These are phyloP conservation scores for Helarctos malayanus DNA, from an alignment of 2,797 vertebrate genomes.

Conservation along the genomic window DNA sequence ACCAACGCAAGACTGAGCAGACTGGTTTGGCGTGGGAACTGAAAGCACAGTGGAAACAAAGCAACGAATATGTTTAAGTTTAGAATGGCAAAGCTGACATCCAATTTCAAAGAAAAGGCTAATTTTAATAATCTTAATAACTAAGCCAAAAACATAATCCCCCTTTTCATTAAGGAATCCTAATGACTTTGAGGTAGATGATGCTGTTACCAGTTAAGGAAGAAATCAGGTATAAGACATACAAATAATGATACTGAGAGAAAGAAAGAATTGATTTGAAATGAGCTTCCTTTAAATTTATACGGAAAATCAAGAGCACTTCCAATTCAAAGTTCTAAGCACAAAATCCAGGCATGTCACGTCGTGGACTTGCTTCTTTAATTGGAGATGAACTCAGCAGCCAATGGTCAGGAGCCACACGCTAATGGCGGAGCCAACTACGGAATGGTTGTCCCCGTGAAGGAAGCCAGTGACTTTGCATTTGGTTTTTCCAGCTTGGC, in stretches of 20 bases:
- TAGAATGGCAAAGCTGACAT: background rate
- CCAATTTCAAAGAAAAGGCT: constrained; percentile 21
- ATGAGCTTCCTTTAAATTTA: constrained; percentile 12
- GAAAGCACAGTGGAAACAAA: background rate
- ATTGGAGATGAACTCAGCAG: background rate
- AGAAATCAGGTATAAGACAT: background rate
- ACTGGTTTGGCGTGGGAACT: background rate
- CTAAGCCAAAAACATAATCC: constrained; percentile 30
- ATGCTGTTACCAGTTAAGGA: constrained; percentile 32
- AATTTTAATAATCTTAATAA: constrained; percentile 30
- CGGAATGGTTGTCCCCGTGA: background rate
- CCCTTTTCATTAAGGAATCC: background rate
- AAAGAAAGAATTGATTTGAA: constrained; percentile 5
- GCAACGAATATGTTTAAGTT: background rate
- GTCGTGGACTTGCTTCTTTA: constrained; percentile 23
- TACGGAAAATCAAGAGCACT: constrained; percentile 23
- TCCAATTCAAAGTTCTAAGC: constrained; percentile 1
- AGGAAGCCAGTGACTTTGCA: background rate
- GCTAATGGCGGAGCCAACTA: background rate
- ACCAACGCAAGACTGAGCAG: background rate
- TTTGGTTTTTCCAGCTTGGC: background rate
- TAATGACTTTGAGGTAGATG: constrained; percentile 71
- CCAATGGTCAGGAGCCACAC: background rate
- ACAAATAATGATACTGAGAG: background rate
- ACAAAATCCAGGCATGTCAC: background rate